These are phyloP conservation scores for Poeciliopsis turneri DNA, from an alignment of 2,797 vertebrate species.

Conservation along the genomic window DNA sequence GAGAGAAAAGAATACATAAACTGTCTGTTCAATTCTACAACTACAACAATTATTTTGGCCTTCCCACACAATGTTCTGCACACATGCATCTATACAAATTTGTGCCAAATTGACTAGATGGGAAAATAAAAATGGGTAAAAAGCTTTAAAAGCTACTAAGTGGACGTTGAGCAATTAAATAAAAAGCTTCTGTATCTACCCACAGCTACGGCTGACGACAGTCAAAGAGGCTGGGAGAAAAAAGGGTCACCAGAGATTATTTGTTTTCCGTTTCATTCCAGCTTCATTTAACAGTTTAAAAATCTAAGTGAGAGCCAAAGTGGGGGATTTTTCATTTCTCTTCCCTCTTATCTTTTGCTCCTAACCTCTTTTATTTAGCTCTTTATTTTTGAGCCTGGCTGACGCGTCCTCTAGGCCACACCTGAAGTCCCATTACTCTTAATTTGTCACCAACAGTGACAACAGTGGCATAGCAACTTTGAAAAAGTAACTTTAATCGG, in stretches of 20 bases:
- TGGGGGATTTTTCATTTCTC: background rate
- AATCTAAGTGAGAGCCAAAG: background rate
- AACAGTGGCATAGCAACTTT: too few relatives aligned
- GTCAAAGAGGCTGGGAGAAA: slow-evolving; percentile 9
- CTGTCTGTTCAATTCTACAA: background rate
- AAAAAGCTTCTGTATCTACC: slow-evolving; percentile 36
- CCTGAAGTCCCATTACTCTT: background rate
- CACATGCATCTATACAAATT: slow-evolving; percentile 19
- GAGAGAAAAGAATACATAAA: background rate
- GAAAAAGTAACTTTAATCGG: too few relatives aligned
- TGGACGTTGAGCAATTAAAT: slow-evolving; percentile 37
- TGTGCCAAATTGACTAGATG: slow-evolving; percentile 31
- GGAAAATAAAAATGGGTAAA: slow-evolving; percentile 25
- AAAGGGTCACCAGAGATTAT: background rate
- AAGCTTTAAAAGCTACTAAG: slow-evolving; percentile 40
- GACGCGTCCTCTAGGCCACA: background rate
- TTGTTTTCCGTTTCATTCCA: background rate
- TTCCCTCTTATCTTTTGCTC: background rate
- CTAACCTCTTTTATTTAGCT: background rate
- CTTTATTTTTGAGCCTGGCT: background rate
- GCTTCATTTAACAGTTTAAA: slow-evolving; percentile 9
- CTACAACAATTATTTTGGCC: slow-evolving; percentile 18
- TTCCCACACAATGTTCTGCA: slow-evolving; percentile 17
- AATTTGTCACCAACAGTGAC: background rate
- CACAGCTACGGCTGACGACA: background rate